Base-by-base conservation (phyloP, 2,797 vertebrate genomes). In the Xerus rutilus region DNA sequence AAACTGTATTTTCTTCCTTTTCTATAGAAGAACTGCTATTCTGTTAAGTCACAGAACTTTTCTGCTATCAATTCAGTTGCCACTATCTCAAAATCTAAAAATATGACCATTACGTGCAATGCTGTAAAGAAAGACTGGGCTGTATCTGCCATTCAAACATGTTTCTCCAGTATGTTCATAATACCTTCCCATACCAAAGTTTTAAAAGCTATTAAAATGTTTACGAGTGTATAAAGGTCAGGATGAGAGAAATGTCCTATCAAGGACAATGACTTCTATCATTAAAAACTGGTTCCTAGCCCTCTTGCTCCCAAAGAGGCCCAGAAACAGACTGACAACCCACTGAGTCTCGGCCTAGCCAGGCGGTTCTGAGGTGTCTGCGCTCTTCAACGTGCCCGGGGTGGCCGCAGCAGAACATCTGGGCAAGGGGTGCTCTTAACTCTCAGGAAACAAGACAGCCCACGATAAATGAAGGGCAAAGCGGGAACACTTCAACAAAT, bases 201-300 rank as follows among this genome's bases (percentile, higher is more conserved):
- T 70, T 94, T 83, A 96, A 87, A 72, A 77, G 69, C 39, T n/a
- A 0, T 76, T 39, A 86, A 82, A 82, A 83, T 43, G 78, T 93
- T 94, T 47, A 70, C 20, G 45, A 78, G 43, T 93, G 78, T 62
- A 89, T 69, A 79, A 93, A 91, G 74, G 88, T 83, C 47, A 88
- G 65, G 79, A 39, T 35, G 91, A 86, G 5, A 59, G 13, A 91
- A 93, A 96, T 82, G 78, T 11, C 62, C 89, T 89, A 91, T 81
- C 95, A 94, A 17, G 59, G 65, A 25, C 59, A 77, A 89, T 64
- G 47, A 11, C 6, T 85, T 95, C 47, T 94, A 52, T 81, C 69
- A 70, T 0, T 91, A 79, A 96, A 91, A 97, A 91, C 95, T 69
- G 65, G 64, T 23, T 73, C 32, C 76, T 83, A 74, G 83, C 23